Percentiles rank a stretch among this genome's conserved stretches.
Conservation (phyloP, 2,113 vertebrate genomes). For the Lucifuga dentata region DNA sequence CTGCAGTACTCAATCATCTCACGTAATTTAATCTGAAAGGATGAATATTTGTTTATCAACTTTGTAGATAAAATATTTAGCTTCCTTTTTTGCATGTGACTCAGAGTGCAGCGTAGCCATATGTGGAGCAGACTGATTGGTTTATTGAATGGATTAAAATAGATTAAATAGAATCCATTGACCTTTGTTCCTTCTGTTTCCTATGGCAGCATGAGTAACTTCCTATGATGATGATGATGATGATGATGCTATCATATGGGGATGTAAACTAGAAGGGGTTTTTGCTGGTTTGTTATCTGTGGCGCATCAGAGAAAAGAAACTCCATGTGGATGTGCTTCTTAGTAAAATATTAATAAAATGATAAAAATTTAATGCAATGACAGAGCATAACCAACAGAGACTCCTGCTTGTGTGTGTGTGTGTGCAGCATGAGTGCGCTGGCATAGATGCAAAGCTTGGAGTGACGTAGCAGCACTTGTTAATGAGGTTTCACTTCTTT, state of each 20-base stretch:
- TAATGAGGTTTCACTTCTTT: too few species aligned
- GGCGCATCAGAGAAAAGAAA: slow-evolving; percentile 23
- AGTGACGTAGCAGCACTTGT: too few species aligned
- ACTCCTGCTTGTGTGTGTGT: too few species aligned
- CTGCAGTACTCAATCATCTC: too few species aligned
- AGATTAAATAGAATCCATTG: slow-evolving; percentile 38
- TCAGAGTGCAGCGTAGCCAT: neutral
- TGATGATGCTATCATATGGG: neutral
- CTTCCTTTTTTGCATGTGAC: neutral
- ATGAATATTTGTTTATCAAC: too few species aligned
- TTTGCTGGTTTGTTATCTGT: too few species aligned
- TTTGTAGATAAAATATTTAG: too few species aligned
- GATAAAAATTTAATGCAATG: slow-evolving; percentile 24
- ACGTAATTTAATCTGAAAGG: too few species aligned
- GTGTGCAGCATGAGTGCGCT: slow-evolving; percentile 5
- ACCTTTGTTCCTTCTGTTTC: slow-evolving; percentile 40
- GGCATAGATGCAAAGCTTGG: too few species aligned
- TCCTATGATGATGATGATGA: slow-evolving; percentile 1
- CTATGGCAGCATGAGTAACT: slow-evolving; percentile 7
- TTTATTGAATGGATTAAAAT: slow-evolving; percentile 15
- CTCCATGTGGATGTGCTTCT: slow-evolving; percentile 39
- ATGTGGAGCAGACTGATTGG: neutral
- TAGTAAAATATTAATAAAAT: slow-evolving; percentile 34
- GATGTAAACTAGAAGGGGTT: neutral
- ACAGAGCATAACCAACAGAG: slow-evolving; percentile 2